Conservation (phyloP, 2,888 invertebrate genomes). For the Nowickia ferox region DNA sequence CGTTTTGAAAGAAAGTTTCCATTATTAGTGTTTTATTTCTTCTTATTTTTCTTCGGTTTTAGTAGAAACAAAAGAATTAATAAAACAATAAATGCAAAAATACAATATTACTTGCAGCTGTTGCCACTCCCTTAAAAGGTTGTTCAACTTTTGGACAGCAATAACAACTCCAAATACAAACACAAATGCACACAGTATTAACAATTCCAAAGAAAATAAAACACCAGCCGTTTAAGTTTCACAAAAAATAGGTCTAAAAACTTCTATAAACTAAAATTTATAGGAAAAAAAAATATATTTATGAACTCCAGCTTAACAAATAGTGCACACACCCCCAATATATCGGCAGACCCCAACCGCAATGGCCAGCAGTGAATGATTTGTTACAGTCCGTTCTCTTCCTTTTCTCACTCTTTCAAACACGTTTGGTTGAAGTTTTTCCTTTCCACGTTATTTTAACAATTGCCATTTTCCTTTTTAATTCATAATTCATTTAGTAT, state of each 20-base stretch:
- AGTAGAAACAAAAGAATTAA: constrained; percentile 43
- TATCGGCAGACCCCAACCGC: constrained; percentile 42
- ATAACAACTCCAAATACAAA: background rate
- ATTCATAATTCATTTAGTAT: constrained; percentile 58
- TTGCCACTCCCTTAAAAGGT: constrained; percentile 71
- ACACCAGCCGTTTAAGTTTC: background rate
- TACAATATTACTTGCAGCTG: constrained; percentile 69
- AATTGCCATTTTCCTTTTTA: constrained; percentile 53
- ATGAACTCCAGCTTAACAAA: background rate
- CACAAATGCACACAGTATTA: background rate
- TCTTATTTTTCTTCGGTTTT: constrained; percentile 7
- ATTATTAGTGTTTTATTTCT: constrained; percentile 27
- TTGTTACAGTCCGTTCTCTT: constrained; percentile 25
- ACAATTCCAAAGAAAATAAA: constrained; percentile 43
- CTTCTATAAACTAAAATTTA: constrained; percentile 19
- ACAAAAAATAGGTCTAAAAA: constrained; percentile 66
- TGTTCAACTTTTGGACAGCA: constrained; percentile 66
- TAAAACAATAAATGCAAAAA: constrained; percentile 65
- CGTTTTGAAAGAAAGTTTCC: constrained; percentile 52
- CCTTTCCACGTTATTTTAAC: constrained; percentile 32
- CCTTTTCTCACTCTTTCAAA: background rate
- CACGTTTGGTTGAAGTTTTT: constrained; percentile 2
- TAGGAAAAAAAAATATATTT: background rate
- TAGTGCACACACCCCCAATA: background rate
- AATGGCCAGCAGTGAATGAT: constrained; percentile 57